Percentiles rank a stretch among this genome's conserved stretches.
phyloP scores from a whole-genome alignment of 2,113 vertebrate genomes.

The Mirounga angustirostris region DNA sequence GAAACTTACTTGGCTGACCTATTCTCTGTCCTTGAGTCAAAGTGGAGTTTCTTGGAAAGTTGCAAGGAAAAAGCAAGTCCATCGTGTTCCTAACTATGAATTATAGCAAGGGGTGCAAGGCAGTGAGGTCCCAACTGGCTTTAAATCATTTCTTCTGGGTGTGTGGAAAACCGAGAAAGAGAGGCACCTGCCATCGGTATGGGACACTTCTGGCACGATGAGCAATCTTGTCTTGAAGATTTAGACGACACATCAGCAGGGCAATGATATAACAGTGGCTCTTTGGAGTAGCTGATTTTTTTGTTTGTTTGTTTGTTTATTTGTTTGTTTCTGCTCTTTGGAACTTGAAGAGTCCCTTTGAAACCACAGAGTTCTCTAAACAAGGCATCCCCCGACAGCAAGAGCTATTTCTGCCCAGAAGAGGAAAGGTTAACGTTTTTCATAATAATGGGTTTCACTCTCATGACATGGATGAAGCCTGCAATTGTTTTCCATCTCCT shows the following conservation, averaged over 20 bases:
- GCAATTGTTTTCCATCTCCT: slow-evolving; percentile 58
- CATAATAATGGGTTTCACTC: slow-evolving; percentile 75
- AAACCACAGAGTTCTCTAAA: slow-evolving; percentile 62
- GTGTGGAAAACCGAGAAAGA: not conserved
- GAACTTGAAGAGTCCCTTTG: slow-evolving; percentile 16
- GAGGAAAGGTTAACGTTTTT: slow-evolving; percentile 65
- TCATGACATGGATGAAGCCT: not conserved
- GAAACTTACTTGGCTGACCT: not conserved
- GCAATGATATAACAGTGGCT: not conserved
- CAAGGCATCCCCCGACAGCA: slow-evolving; percentile 55
- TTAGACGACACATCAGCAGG: not conserved
- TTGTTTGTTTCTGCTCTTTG: not conserved
- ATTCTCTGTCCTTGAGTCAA: not conserved
- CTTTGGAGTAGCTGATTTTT: not conserved
- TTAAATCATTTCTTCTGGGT: not conserved
- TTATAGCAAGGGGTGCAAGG: not conserved
- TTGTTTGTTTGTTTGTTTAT: no score
- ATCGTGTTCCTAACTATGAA: fast-evolving
- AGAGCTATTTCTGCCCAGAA: slow-evolving; percentile 76
- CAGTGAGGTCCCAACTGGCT: fast-evolving
- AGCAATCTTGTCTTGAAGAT: not conserved
- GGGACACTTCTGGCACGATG: not conserved
- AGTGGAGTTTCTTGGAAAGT: not conserved
- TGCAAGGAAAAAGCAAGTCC: not conserved
- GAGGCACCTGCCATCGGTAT: not conserved